Conservation (phyloP, 2,113 vertebrate species). For the Tretioscincus oriximinensis region DNA sequence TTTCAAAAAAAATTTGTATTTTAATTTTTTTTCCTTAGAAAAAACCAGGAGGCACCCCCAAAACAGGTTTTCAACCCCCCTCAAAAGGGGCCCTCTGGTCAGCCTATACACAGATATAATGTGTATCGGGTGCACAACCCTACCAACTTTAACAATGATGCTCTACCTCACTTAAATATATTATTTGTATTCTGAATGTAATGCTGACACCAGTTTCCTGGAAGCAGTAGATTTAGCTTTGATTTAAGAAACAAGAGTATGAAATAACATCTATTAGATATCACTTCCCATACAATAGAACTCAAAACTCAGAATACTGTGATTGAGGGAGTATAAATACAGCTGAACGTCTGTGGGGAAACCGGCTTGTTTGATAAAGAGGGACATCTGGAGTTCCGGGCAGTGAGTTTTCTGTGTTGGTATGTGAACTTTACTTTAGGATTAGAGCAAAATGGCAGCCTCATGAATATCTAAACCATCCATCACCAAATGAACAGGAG, state of each 20-base stretch:
- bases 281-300: slow-evolving; percentile 1
- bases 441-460: slow-evolving; percentile 62
- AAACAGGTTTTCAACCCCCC: too few relatives aligned
- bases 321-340: slow-evolving; percentile 23
- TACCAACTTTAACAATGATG: background rate
- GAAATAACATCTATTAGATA: background rate
- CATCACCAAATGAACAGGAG: slow-evolving; percentile 50
- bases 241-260: slow-evolving; percentile 12
- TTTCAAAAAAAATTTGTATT: too few relatives aligned
- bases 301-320: background rate
- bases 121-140: background rate
- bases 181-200: slow-evolving; percentile 5
- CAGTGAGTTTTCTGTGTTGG: slow-evolving; percentile 54
- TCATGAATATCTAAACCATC: slow-evolving; percentile 47
- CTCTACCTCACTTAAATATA: background rate
- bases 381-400: slow-evolving; percentile 59
- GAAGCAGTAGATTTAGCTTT: background rate
- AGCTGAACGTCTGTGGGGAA: slow-evolving; percentile 30
- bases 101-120: background rate
- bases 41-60: too few relatives aligned
- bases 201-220: background rate
- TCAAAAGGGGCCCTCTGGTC: too few relatives aligned
- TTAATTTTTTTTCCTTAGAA: too few relatives aligned
- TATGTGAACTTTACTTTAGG: slow-evolving; percentile 68
- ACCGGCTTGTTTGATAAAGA: slow-evolving; percentile 40